Evolutionary conservation across 2,888 invertebrate species (phyloP).

Genomic region (Agrenia bidenticulata): DNA sequence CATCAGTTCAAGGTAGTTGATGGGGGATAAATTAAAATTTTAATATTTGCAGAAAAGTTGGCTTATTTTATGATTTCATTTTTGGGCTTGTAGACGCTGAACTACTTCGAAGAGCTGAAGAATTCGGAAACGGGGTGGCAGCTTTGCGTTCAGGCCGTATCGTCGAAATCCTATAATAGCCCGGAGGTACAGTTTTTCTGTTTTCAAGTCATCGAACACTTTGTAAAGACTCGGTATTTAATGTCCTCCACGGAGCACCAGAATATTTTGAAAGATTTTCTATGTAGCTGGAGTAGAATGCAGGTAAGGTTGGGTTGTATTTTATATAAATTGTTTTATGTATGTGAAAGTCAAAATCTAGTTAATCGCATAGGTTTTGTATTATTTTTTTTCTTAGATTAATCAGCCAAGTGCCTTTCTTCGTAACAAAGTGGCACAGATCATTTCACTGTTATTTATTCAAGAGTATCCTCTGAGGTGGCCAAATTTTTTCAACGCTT

Average conservation of each 20-base stretch:
- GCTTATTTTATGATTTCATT: not conserved
- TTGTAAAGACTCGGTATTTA: slow-evolving; percentile 57
- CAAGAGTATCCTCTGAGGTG: slow-evolving; percentile 61
- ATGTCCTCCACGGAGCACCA: slow-evolving; percentile 53
- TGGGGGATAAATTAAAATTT: not conserved
- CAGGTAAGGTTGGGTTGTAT: slow-evolving; percentile 53
- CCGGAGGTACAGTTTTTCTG: slow-evolving; percentile 59
- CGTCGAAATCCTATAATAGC: slow-evolving; percentile 40
- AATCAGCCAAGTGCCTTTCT: slow-evolving; percentile 9
- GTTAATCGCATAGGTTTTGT: no score
- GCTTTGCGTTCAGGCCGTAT: slow-evolving; percentile 57
- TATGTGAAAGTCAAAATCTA: no score
- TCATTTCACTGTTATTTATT: slow-evolving; percentile 61
- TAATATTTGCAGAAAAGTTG: not conserved
- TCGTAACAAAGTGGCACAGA: slow-evolving; percentile 61
- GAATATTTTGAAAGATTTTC: slow-evolving; percentile 55
- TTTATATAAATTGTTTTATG: not conserved
- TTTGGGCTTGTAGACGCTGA: slow-evolving; percentile 54
- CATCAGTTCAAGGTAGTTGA: slow-evolving; percentile 8
- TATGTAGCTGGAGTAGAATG: slow-evolving; percentile 57
- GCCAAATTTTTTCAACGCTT: slow-evolving; percentile 61
- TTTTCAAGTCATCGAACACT: slow-evolving; percentile 60
- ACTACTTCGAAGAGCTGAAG: slow-evolving; percentile 60
- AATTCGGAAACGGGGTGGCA: slow-evolving; percentile 59
- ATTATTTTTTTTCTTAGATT: slow-evolving; percentile 18